Evolutionary conservation across 2,888 invertebrate genomes (phyloP).

Genomic region (Ectobius pallidus): DNA sequence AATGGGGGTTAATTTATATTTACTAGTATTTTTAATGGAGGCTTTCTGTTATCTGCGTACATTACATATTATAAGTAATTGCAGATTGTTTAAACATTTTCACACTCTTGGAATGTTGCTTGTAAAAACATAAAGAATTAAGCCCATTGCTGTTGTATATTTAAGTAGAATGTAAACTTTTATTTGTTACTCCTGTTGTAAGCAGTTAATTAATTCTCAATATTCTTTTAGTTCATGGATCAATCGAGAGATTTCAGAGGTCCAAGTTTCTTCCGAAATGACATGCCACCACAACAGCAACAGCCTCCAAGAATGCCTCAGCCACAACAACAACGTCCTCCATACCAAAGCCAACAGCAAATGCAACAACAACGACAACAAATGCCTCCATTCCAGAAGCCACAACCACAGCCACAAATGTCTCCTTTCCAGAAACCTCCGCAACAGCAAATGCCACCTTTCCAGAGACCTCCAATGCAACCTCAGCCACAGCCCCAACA

Average conservation of each 20-base stretch:
- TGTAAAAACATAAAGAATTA: no score
- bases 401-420: neutral
- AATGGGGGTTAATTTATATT: no score
- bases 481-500: neutral
- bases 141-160: no score
- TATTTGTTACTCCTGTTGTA: no score
- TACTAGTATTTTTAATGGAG: no score
- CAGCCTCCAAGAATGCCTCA: neutral
- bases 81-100: no score
- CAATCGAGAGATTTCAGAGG: conserved; percentile 7
- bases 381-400: neutral
- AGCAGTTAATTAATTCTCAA: no score
- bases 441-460: neutral
- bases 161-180: no score
- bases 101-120: no score
- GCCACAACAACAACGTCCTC: neutral
- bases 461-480: no score
- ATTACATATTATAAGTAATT: no score
- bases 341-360: neutral
- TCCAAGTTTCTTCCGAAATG: conserved; percentile 7
- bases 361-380: neutral
- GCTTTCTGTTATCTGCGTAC: no score
- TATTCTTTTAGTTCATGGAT: conserved; percentile 13
- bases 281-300: neutral
- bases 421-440: neutral